These are phyloP conservation scores for Pluvianellus socialis DNA, from an alignment of 2,113 vertebrate genomes.

Conservation along the genomic window DNA sequence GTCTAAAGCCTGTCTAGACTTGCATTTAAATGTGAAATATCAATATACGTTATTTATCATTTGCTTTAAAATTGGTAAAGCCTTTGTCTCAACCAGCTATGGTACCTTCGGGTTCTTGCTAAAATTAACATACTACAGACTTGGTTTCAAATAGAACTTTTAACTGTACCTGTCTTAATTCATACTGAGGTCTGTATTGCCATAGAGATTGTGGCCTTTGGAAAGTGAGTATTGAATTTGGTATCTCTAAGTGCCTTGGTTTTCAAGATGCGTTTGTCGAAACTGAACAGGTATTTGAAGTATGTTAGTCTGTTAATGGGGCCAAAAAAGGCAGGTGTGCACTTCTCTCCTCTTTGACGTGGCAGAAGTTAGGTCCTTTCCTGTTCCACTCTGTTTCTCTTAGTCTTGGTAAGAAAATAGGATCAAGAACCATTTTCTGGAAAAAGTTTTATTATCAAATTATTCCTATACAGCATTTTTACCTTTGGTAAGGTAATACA, in stretches of 20 bases:
- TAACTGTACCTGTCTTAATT: no score
- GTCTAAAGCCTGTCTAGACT: not conserved
- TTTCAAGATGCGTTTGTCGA: not conserved
- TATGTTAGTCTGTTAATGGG: not conserved
- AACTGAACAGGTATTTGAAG: not conserved
- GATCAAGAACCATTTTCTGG: not conserved
- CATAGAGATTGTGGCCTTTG: not conserved
- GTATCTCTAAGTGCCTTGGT: not conserved
- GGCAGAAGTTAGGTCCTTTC: not conserved
- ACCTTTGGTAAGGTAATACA: not conserved
- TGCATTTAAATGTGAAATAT: not conserved
- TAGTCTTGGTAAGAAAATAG: not conserved
- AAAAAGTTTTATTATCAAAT: conserved; percentile 75
- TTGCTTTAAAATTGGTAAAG: not conserved
- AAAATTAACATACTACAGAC: accelerated
- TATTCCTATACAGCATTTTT: not conserved
- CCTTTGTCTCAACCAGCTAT: not conserved
- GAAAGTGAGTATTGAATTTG: not conserved
- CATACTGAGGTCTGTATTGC: accelerated
- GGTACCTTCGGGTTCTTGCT: not conserved
- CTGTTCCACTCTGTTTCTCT: not conserved
- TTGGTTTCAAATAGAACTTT: not conserved
- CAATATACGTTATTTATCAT: accelerated
- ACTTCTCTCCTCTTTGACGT: not conserved
- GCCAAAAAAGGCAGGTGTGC: not conserved